A percentile compares a stretch with the other conserved stretches of the same genome.
phyloP scores from a whole-genome alignment of 2,888 invertebrate genomes.

The Acleris holmiana region DNA sequence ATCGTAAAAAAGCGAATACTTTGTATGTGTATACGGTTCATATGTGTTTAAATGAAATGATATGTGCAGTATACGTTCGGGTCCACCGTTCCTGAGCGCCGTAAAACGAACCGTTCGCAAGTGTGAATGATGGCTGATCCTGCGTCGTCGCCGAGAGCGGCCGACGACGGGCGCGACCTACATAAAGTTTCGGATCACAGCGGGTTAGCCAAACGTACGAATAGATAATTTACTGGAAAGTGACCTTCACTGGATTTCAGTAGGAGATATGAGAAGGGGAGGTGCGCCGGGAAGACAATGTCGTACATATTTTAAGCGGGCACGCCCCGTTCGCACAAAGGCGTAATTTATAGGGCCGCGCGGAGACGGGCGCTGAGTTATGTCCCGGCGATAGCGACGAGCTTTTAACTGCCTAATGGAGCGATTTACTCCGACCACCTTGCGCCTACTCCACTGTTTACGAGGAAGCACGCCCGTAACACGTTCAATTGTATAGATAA shows the following conservation, averaged over 20 bases:
- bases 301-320: slow-evolving; percentile 82
- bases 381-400: slow-evolving; percentile 82
- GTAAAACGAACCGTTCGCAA: slow-evolving; percentile 52
- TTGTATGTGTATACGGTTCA: background rate
- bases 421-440: slow-evolving; percentile 82
- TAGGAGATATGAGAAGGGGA: slow-evolving; percentile 73
- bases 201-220: slow-evolving; percentile 57
- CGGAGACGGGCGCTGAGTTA: slow-evolving; percentile 82
- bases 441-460: slow-evolving; percentile 72
- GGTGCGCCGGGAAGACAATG: slow-evolving; percentile 77
- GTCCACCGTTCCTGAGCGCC: slow-evolving; percentile 45
- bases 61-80: slow-evolving; percentile 40
- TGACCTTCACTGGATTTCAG: slow-evolving; percentile 71
- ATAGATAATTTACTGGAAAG: slow-evolving; percentile 71
- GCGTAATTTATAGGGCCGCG: slow-evolving; percentile 82
- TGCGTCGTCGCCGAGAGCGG: slow-evolving; percentile 45
- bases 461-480: slow-evolving; percentile 58
- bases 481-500: slow-evolving; percentile 55
- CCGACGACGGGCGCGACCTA: slow-evolving; percentile 57
- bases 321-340: slow-evolving; percentile 82
- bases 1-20: no score
- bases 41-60: slow-evolving; percentile 40
- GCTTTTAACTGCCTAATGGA: slow-evolving; percentile 84
- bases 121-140: slow-evolving; percentile 53
- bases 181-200: slow-evolving; percentile 59